Conservation (phyloP, 2,888 invertebrate species). For the Glyphotaelius pellucidus region DNA sequence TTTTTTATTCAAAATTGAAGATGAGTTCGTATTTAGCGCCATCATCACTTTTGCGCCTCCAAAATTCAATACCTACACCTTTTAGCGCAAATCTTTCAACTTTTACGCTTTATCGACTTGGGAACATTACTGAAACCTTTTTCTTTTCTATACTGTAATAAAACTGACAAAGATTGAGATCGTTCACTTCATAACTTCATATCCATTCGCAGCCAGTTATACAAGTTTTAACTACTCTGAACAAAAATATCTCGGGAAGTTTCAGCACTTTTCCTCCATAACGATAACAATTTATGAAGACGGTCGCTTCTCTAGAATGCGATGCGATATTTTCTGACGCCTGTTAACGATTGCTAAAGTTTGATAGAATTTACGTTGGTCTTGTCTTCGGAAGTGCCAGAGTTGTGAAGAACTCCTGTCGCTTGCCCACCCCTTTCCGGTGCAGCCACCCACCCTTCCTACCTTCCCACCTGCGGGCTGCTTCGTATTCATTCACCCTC, state of each 20-base stretch:
- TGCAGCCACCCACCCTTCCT: constrained; percentile 13
- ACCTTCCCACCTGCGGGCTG: not conserved
- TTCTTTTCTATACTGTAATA: constrained; percentile 2
- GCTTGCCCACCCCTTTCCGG: constrained; percentile 18
- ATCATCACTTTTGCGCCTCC: not conserved
- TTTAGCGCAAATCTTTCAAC: not conserved
- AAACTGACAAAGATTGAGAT: constrained; percentile 2
- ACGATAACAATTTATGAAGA: constrained; percentile 51
- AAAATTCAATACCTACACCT: not conserved
- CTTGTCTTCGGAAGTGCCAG: constrained; percentile 61
- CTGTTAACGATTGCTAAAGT: constrained; percentile 57
- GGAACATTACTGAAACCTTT: not conserved
- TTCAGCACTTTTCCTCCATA: constrained; percentile 44
- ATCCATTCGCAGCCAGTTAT: constrained; percentile 19
- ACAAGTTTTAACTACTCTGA: constrained; percentile 24
- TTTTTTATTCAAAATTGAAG: not conserved
- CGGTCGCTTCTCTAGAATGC: not conserved
- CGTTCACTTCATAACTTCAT: constrained; percentile 2
- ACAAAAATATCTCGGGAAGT: constrained; percentile 23
- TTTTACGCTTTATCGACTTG: not conserved
- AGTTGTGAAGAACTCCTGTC: constrained; percentile 44
- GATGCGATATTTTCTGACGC: constrained; percentile 37
- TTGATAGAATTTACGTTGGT: constrained; percentile 61
- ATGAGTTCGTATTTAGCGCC: not conserved
- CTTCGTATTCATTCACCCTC: not conserved